phyloP scores from a whole-genome alignment of 2,797 vertebrate species.

The Helostoma temminkii region DNA sequence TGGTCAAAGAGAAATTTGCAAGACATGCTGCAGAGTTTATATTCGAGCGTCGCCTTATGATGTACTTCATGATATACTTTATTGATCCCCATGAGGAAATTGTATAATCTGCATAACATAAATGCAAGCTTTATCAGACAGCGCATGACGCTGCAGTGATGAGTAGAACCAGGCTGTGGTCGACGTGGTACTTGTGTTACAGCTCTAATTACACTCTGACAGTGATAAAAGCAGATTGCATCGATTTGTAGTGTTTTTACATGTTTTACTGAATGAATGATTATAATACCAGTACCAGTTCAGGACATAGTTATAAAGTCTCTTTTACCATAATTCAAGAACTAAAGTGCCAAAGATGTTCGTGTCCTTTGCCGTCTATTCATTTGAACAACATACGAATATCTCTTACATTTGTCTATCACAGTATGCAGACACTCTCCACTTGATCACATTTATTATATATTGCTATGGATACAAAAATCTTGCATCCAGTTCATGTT shows the following conservation, averaged over 20 bases:
- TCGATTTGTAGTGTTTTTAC: neutral
- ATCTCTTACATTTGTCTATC: neutral
- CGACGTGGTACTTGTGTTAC: neutral
- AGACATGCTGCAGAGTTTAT: neutral
- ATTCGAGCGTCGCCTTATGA: neutral
- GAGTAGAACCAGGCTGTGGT: neutral
- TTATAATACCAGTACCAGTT: neutral
- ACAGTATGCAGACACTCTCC: neutral
- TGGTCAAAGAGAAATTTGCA: slow-evolving; percentile 5
- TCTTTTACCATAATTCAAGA: neutral
- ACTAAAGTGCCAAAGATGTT: neutral
- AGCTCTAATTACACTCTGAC: neutral
- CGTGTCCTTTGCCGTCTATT: neutral
- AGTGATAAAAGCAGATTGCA: neutral
- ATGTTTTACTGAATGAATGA: neutral
- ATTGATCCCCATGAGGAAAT: too few species aligned
- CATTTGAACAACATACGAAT: neutral
- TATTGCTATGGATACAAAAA: neutral
- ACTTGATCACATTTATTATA: neutral
- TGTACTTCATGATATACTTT: too few species aligned
- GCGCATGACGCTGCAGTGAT: neutral
- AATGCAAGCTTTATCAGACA: neutral
- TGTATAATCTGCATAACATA: neutral
- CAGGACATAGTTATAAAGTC: neutral
- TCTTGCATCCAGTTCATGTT: too few species aligned